Percentiles rank a stretch among this genome's conserved stretches.
phyloP scores from a whole-genome alignment of 2,113 vertebrate species.

The Bungarus multicinctus region DNA sequence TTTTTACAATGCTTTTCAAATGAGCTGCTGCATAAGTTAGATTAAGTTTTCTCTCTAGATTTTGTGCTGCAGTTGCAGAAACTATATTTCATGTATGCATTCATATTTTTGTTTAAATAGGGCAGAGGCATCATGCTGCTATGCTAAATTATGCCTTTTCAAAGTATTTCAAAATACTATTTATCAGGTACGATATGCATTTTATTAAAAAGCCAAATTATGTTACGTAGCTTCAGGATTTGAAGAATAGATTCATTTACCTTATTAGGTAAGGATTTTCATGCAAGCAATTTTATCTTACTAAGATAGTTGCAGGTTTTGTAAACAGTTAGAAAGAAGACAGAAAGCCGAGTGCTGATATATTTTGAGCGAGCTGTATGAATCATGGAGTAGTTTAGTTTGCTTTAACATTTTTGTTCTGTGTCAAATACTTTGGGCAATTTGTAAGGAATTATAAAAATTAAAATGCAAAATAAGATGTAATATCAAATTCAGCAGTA shows the following conservation, averaged over 20 bases:
- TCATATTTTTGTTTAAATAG: background rate
- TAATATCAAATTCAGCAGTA: background rate
- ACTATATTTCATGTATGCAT: background rate
- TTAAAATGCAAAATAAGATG: background rate
- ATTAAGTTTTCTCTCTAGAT: background rate
- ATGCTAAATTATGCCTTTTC: background rate
- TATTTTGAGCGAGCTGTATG: background rate
- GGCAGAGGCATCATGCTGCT: background rate
- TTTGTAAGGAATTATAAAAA: background rate
- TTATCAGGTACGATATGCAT: background rate
- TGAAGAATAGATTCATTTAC: background rate
- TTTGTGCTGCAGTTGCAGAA: background rate
- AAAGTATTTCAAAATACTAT: background rate
- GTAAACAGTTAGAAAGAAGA: background rate
- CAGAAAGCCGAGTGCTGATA: background rate
- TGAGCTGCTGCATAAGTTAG: background rate
- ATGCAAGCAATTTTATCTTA: background rate
- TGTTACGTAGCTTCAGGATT: background rate
- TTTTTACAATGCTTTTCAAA: background rate
- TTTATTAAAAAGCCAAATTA: background rate
- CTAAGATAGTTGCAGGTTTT: too few relatives aligned
- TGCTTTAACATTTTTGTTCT: background rate
- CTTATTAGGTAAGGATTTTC: conserved; percentile 5
- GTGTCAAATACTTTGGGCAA: too few relatives aligned
- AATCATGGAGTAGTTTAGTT: background rate